Base-by-base conservation (phyloP, 1,140 invertebrate species). In the Diprion similis region DNA sequence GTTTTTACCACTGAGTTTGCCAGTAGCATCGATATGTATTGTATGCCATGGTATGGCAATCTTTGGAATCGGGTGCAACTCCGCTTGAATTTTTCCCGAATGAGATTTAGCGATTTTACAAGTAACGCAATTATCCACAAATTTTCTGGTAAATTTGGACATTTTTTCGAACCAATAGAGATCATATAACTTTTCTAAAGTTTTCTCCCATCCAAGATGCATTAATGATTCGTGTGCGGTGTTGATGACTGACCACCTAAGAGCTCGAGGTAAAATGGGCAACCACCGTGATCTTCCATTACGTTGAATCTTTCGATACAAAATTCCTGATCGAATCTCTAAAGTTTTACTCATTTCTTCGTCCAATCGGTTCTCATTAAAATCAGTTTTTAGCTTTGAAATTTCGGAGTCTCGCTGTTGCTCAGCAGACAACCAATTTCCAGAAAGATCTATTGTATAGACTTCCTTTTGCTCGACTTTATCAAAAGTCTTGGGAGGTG, bases 221-320 rank as follows among this genome's bases (percentile, higher is more conserved):
- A 71, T 47, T 10, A 75, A 66, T 37, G 71, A 71, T n/a, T 83
- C 80, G 70, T 86, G 86, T 9, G 82, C 73, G 67, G 79, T 75
- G 46, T 84, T 82, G 68, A 87, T 80, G 8, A 86, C 70, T 0
- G 80, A 80, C 79, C 80, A 83, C 68, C 71, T 71, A 17, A 84
- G 79, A 4, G 78, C 51, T 45, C 78, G 73, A 0, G 84, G 82
- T 15, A 85, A 69, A 48, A 84, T 79, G 9, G 83, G 80, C 65
- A 85, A 71, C 69, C 80, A 82, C 18, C 66, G 71, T 17, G 76
- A 75, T 78, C 73, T 10, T 59, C 51, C 51, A 46, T 77, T 76
- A 11, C 78, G 45, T 70, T 79, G 77, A 1, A 79, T 73, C 75
- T 78, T 81, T 17, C 81, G 75, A 37, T 76, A 75, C 24, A 83